phyloP scores from a whole-genome alignment of 2,797 vertebrate species.

The Siniperca undulata region DNA sequence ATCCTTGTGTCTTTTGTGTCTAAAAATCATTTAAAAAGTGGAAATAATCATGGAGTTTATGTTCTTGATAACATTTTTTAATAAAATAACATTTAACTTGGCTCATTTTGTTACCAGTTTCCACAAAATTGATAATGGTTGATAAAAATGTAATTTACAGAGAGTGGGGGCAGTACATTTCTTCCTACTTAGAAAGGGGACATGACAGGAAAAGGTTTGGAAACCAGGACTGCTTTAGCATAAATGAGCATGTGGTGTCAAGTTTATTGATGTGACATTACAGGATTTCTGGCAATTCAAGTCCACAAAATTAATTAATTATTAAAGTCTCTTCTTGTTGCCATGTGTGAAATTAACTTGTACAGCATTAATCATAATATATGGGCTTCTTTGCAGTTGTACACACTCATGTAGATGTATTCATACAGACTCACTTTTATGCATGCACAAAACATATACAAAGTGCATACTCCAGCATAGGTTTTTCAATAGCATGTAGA shows the following conservation, averaged over 20 bases:
- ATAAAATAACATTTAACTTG: not conserved
- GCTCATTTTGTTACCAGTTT: not conserved
- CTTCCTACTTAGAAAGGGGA: not conserved
- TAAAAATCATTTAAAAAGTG: not conserved
- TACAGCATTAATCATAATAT: conserved; percentile 57
- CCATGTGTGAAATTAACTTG: conserved; percentile 73
- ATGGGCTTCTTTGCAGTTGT: conserved; percentile 30
- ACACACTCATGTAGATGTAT: conserved; percentile 10
- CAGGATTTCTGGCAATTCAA: conserved; percentile 36
- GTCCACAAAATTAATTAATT: conserved; percentile 49
- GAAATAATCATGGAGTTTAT: not conserved
- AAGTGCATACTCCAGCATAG: not conserved
- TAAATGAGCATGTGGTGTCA: conserved; percentile 19
- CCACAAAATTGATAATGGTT: not conserved
- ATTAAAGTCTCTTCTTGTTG: conserved; percentile 47
- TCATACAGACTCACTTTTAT: not conserved
- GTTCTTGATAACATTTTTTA: not conserved
- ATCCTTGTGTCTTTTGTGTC: not conserved
- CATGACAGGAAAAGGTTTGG: conserved; percentile 9
- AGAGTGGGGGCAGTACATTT: not conserved
- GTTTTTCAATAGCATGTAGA: not conserved
- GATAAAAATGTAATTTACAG: conserved; percentile 1
- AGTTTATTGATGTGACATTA: conserved; percentile 34
- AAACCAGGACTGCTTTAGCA: conserved; percentile 7
- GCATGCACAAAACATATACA: not conserved